These are phyloP conservation scores for Oscheius myriophilus DNA, from an alignment of 2,888 invertebrate species.

Conservation along the genomic window DNA sequence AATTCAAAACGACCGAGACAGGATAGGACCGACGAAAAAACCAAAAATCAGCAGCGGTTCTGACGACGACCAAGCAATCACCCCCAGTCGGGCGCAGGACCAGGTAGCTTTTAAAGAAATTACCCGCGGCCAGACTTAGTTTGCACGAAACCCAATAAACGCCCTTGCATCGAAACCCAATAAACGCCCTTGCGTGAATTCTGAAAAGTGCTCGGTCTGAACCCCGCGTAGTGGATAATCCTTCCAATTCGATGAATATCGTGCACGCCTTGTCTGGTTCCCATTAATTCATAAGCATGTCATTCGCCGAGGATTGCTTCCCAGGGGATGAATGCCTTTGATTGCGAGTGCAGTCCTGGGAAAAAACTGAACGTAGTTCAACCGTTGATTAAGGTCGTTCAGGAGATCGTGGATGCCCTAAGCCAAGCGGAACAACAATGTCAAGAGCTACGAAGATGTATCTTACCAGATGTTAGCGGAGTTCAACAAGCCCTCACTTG, in stretches of 20 bases:
- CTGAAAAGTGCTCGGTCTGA: neutral
- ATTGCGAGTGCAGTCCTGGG: too few relatives aligned
- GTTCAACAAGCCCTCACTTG: constrained; percentile 57
- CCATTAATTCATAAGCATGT: too few relatives aligned
- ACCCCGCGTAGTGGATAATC: too few relatives aligned
- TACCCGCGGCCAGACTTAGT: too few relatives aligned
- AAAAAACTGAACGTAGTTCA: too few relatives aligned
- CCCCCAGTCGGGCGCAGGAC: constrained; percentile 50
- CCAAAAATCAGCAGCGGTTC: constrained; percentile 57
- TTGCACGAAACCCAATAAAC: too few relatives aligned
- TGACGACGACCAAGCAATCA: constrained; percentile 56
- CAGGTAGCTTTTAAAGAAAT: constrained; percentile 36
- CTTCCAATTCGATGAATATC: too few relatives aligned
- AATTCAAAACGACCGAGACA: constrained; percentile 69
- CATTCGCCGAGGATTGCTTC: too few relatives aligned
- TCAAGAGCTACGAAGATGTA: constrained; percentile 59
- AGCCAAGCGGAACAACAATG: constrained; percentile 64
- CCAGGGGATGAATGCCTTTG: too few relatives aligned
- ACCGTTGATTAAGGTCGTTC: constrained; percentile 25
- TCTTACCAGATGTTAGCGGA: constrained; percentile 62
- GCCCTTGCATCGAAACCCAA: too few relatives aligned
- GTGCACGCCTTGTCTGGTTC: too few relatives aligned
- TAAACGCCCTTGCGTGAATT: neutral
- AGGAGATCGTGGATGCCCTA: constrained; percentile 59
- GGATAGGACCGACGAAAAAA: constrained; percentile 70